Evolutionary conservation across 1,140 invertebrate genomes (phyloP).

Genomic region (Berghia stephanieae): DNA sequence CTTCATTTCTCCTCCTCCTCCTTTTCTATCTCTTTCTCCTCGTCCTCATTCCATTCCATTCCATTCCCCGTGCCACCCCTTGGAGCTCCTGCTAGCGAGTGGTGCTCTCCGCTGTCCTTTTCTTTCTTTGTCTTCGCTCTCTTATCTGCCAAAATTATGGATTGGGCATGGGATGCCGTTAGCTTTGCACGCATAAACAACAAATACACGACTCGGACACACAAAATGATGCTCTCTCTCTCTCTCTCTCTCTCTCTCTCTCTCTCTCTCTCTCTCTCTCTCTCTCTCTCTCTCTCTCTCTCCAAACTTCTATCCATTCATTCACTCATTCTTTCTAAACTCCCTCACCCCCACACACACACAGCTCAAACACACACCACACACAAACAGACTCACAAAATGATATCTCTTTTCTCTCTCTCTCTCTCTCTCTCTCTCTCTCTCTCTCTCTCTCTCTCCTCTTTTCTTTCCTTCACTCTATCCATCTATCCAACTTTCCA

Average conservation of each 20-base stretch:
- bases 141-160: neutral
- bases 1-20: neutral
- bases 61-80: neutral
- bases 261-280: constrained; percentile 21
- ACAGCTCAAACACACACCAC: too few relatives aligned
- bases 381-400: neutral
- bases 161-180: too few relatives aligned
- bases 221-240: too few relatives aligned
- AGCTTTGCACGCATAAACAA: too few relatives aligned
- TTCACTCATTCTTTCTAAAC: too few relatives aligned
- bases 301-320: too few relatives aligned
- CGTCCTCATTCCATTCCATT: neutral
- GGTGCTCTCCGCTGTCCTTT: neutral
- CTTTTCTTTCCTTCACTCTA: neutral
- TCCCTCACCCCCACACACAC: too few relatives aligned
- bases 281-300: neutral
- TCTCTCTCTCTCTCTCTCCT: constrained; percentile 17
- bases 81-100: neutral
- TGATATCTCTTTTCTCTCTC: too few relatives aligned
- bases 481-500: constrained; percentile 20
- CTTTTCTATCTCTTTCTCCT: neutral
- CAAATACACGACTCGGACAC: too few relatives aligned
- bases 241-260: constrained; percentile 25
- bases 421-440: constrained; percentile 22
- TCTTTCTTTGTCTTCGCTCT: neutral